Evolutionary conservation across 2,888 invertebrate species (phyloP).

Genomic region (Sthenelais limicola): DNA sequence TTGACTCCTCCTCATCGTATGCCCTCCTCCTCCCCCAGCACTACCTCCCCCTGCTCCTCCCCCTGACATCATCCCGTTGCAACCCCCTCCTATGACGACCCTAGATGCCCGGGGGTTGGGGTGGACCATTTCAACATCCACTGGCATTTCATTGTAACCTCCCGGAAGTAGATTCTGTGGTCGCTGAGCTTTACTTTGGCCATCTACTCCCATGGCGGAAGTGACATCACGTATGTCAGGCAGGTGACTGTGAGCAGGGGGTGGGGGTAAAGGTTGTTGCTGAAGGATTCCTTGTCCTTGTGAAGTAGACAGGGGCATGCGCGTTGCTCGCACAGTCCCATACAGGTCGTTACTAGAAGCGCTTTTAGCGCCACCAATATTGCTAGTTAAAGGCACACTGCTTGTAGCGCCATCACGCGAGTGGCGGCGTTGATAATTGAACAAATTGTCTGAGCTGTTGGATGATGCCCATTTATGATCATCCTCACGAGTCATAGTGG

Average conservation of each 20-base stretch:
- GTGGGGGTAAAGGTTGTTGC: background rate
- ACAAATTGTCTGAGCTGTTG: background rate
- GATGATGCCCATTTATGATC: background rate
- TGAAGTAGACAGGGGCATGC: background rate
- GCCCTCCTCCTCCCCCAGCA: background rate
- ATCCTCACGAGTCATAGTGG: background rate
- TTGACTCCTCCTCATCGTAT: slow-evolving; percentile 2
- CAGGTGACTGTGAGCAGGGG: too few species aligned
- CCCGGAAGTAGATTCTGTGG: too few species aligned
- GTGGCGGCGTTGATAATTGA: background rate
- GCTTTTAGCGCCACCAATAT: background rate
- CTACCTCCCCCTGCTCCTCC: background rate
- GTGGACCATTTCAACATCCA: slow-evolving; percentile 16
- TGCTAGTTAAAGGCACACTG: too few species aligned
- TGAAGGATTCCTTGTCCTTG: background rate
- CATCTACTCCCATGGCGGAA: too few species aligned
- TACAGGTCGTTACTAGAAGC: slow-evolving; percentile 14
- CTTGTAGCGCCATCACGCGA: too few species aligned
- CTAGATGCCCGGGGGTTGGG: slow-evolving; percentile 11
- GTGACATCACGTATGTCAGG: too few species aligned
- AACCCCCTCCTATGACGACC: background rate
- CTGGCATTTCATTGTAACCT: too few species aligned
- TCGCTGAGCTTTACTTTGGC: too few species aligned
- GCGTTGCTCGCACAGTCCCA: slow-evolving; percentile 10
- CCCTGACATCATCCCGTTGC: background rate